phyloP scores from a whole-genome alignment of 1,140 invertebrate genomes.

The Popillia japonica region DNA sequence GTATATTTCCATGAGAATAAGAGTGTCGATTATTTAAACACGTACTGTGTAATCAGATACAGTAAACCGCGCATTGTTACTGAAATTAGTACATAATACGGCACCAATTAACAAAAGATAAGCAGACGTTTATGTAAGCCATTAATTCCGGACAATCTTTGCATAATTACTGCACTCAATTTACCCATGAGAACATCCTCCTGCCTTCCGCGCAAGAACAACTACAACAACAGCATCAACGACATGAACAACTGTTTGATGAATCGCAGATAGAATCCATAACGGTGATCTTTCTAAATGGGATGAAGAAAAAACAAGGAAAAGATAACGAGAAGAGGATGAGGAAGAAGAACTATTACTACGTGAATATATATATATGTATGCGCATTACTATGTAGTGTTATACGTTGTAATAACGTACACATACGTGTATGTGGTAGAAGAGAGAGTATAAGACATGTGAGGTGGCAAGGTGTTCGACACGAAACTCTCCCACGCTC shows the following conservation, averaged over 20 bases:
- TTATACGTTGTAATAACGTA: neutral
- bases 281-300: constrained; percentile 19
- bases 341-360: constrained; percentile 4
- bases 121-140: neutral
- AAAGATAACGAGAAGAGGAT: neutral
- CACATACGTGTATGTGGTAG: neutral
- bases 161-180: neutral
- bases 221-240: neutral
- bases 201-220: neutral
- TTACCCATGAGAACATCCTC: neutral
- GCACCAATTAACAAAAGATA: neutral
- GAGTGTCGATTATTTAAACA: too few relatives aligned
- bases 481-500: constrained; percentile 39
- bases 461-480: constrained; percentile 22
- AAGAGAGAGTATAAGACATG: constrained; percentile 13
- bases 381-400: neutral
- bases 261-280: constrained; percentile 3
- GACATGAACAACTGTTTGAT: constrained; percentile 6
- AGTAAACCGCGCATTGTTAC: too few relatives aligned
- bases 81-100: too few relatives aligned
- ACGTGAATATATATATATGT: neutral
- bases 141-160: neutral
- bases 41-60: too few relatives aligned
- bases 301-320: neutral
- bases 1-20: too few relatives aligned